phyloP scores from a whole-genome alignment of 2,113 vertebrate species.

The Microcebus griseorufus region DNA sequence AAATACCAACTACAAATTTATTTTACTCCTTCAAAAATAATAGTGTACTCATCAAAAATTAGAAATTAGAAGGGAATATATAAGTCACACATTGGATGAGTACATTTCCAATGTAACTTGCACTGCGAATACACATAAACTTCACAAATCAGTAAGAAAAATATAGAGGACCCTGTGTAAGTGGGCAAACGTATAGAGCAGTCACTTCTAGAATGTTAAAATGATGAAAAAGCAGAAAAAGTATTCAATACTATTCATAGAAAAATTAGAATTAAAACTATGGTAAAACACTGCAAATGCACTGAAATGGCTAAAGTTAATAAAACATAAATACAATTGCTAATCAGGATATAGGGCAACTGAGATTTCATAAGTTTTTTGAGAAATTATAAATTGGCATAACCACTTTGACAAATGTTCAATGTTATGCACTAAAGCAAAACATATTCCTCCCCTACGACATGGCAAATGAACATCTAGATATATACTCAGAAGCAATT shows the following conservation, averaged over 20 bases:
- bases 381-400: neutral
- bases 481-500: neutral
- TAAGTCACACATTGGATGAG: neutral
- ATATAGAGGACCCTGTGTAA: neutral
- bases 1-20: neutral
- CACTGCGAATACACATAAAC: neutral
- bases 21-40: neutral
- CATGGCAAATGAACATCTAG: neutral
- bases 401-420: neutral
- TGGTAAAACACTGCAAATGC: neutral
- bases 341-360: neutral
- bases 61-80: neutral
- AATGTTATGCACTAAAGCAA: neutral
- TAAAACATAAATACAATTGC: neutral
- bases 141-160: neutral
- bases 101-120: neutral
- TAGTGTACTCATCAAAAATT: neutral
- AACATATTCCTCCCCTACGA: neutral
- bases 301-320: neutral
- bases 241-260: neutral
- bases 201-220: neutral
- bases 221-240: neutral
- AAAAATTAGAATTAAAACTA: neutral
- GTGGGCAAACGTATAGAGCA: neutral
- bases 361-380: neutral